A percentile compares a stretch with the other conserved stretches of the same genome.
phyloP scores from a whole-genome alignment of 2,797 vertebrate species.

The Urosaurus nigricauda region DNA sequence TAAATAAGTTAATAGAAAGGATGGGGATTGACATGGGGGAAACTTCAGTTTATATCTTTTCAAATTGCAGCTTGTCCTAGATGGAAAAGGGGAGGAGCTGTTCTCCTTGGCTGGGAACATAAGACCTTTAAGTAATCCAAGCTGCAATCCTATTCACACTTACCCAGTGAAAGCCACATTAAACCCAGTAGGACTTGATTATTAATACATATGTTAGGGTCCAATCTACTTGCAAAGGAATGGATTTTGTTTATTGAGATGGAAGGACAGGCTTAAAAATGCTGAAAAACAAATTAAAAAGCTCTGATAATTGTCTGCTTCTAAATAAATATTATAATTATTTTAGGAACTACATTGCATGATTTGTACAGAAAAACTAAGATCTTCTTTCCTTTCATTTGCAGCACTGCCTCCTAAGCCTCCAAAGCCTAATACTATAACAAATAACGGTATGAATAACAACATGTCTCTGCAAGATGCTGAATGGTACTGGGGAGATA shows the following conservation, averaged over 20 bases:
- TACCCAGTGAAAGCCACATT: neutral
- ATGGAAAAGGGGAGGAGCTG: neutral
- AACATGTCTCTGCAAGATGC: conserved; percentile 98
- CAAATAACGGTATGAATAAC: conserved; percentile 98
- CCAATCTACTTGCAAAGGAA: conserved; percentile 19
- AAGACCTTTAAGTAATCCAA: conserved; percentile 26
- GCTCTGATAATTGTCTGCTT: neutral
- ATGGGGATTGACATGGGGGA: conserved; percentile 33
- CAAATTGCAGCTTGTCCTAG: conserved; percentile 8
- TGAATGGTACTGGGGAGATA: conserved; percentile 99
- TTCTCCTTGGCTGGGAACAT: conserved; percentile 28
- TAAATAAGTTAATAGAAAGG: conserved; percentile 22
- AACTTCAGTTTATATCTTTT: conserved; percentile 51
- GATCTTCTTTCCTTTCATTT: conserved; percentile 61
- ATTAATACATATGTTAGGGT: neutral
- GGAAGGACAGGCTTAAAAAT: neutral
- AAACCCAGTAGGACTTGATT: neutral
- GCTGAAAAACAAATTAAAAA: conserved; percentile 3
- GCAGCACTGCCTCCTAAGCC: conserved; percentile 98
- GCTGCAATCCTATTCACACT: neutral
- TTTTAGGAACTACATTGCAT: conserved; percentile 31
- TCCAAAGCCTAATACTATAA: conserved; percentile 90
- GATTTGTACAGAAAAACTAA: conserved; percentile 43
- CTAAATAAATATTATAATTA: conserved; percentile 5
- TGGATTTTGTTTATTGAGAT: conserved; percentile 3